Evolutionary conservation across 1,140 invertebrate species (phyloP), one percentile per base, ranked within the genome.

Genomic region (Calliopsis andreniformis): DNA sequence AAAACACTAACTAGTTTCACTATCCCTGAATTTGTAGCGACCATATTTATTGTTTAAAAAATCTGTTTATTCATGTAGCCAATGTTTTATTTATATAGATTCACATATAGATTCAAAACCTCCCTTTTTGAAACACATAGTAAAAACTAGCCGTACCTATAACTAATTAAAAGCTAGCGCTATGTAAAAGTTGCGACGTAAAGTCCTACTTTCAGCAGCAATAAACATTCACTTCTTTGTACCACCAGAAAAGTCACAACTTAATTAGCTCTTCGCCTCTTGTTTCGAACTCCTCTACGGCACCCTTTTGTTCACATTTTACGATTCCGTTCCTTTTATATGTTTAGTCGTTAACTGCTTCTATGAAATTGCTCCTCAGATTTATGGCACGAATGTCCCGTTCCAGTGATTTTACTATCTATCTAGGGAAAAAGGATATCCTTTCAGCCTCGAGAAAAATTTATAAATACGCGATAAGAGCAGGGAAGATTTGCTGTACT

Each of bases 191-290:
- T n/a, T n/a, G n/a, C 35, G 10, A 5, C 35, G 10, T 12, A 18
- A 28, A 32, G 16, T n/a, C 28, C 32, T 56, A 28, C 25, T 55
- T 35, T 18, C 8, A 16, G 18, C 20, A 20, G 47, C 18, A 58
- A 58, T 23, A 61, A 42, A 53, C 43, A 39, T 49, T 67, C 32
- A 16, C 20, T 67, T n/a, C 45, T 7, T 23, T 25, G 49, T 35
- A 49, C 28, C 47, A 39, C 3, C 28, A 0, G 23, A 25, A 43
- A 25, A 42, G 58, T 32, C 68, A 70, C 72, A 71, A 76, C 62
- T 80, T 80, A 76, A 80, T 80, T 62, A 80, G 78, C 66, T 59
- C 66, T 70, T 79, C 7, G 5, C n/a, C 35, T 10, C 20, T n/a
- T 25, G 63, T 35, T 53, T 67, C 47, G 30, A n/a, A 49, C 49